Evolutionary conservation across 35 echinoderm and acorn worm genomes (phyloP).

Genomic region (Holothuria glaberrima): DNA sequence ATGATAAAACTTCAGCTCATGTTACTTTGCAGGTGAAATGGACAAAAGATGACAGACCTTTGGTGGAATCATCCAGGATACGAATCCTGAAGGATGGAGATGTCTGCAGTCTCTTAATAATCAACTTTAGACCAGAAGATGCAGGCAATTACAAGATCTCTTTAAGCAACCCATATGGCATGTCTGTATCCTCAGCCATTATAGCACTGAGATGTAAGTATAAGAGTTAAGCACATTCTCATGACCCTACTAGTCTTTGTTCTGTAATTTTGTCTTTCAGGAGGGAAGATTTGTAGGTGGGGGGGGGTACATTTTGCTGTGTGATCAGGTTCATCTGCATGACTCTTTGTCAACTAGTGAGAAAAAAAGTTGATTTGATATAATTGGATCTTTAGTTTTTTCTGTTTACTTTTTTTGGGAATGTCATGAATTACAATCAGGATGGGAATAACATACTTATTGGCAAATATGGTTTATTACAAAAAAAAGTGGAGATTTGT

Average conservation of each 20-base stretch:
- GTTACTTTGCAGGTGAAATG: conserved; percentile 76
- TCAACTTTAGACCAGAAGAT: conserved; percentile 76
- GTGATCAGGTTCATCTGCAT: too few species aligned
- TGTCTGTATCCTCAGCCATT: conserved; percentile 72
- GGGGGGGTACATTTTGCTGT: too few species aligned
- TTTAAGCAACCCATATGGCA: conserved; percentile 73
- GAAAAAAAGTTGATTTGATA: too few species aligned
- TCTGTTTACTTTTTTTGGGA: background rate
- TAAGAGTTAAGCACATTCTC: too few species aligned
- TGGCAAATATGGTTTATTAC: too few species aligned
- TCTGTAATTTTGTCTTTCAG: too few species aligned
- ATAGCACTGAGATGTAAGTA: conserved; percentile 62
- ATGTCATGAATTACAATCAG: background rate
- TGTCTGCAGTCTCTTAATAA: conserved; percentile 69
- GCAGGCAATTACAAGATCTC: conserved; percentile 78
- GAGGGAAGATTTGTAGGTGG: too few species aligned
- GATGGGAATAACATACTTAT: too few species aligned
- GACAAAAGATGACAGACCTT: conserved; percentile 69
- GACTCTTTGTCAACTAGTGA: too few species aligned
- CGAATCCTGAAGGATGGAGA: conserved; percentile 73
- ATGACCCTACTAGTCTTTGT: too few species aligned
- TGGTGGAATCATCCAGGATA: conserved; percentile 73
- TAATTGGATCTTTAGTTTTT: background rate
- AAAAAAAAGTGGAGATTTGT: too few species aligned
- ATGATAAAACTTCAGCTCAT: too few species aligned